Evolutionary conservation across 2,888 invertebrate genomes (phyloP), one percentile per base, ranked within the genome.

Genomic region (Melieria omissa): DNA sequence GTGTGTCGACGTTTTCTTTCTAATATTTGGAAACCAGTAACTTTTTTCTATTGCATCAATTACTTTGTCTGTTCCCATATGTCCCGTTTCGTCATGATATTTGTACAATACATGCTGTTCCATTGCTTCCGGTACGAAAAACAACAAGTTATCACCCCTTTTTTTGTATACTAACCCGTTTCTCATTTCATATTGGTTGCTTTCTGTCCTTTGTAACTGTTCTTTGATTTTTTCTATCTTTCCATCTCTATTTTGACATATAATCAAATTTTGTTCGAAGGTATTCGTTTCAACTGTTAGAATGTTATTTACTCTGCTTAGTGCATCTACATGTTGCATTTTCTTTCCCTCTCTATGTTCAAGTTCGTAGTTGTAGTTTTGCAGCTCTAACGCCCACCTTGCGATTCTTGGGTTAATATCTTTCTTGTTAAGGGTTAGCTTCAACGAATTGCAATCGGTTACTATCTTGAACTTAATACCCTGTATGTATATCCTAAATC

Each of bases 291-390:
- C 16, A 9, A 62, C n/a, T 4, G 42, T 42, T 49, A 63, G 10
- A 8, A 63, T n/a, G n/a, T 49, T 63, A 49, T 63, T 63, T 6
- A 63, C 12, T 16, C 58, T 58, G 9, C 66, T 66, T 5, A 66
- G 58, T 12, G 71, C 68, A 65, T 68, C 72, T n/a, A 72, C 74
- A 46, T 70, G n/a, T 14, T 68, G 45, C 74, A 74, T 71, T 16
- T 63, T 72, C 44, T 16, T 54, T 3, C 74, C 70, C 8, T 67
- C 44, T 45, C 70, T 64, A 44, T 74, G 72, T 12, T 67, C 70
- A 6, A 74, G 16, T 12, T 10, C 63, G 29, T 68, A 74, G 6
- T 70, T 57, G 46, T 70, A 73, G 49, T 73, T 65, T 44, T 55
- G 29, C 2, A 29, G 29, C 3, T 29, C 29, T 29, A 29, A 29